Percentiles rank a stretch among this genome's conserved stretches.
Conservation (phyloP, 2,113 vertebrate species). For the Dissostichus mawsoni region DNA sequence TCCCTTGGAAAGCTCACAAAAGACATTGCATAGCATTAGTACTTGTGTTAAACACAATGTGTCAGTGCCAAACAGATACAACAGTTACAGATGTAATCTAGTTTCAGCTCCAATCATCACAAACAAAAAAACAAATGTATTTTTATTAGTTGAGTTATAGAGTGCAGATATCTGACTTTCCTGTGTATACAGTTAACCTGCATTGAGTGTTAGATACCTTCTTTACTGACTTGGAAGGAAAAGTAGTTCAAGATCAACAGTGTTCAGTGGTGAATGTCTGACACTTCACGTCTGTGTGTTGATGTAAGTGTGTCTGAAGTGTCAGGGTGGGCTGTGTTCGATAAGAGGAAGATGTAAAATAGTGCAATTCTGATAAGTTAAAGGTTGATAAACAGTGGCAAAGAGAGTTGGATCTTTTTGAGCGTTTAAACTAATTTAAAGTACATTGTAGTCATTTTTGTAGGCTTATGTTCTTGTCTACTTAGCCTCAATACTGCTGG, state of each 20-base stretch:
- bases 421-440: too few species aligned
- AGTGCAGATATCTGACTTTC: too few species aligned
- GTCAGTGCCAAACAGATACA: not conserved
- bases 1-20: not conserved
- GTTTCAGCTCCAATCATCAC: not conserved
- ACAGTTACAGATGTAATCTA: not conserved
- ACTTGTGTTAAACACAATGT: not conserved
- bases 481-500: not conserved
- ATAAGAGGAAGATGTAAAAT: not conserved
- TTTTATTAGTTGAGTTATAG: not conserved
- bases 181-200: not conserved
- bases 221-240: not conserved
- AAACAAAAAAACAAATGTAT: not conserved
- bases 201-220: not conserved
- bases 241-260: too few species aligned
- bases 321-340: not conserved
- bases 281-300: too few species aligned
- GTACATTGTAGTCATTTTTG: not conserved
- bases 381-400: not conserved
- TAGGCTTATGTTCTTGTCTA: not conserved
- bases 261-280: too few species aligned
- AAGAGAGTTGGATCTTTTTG: not conserved
- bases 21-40: not conserved
- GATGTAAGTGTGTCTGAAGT: too few species aligned
- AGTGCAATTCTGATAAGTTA: too few species aligned